A percentile compares a stretch with the other conserved stretches of the same genome.
Evolutionary conservation across 2,888 invertebrate species (phyloP).

Genomic region (Drosophila longiperda): DNA sequence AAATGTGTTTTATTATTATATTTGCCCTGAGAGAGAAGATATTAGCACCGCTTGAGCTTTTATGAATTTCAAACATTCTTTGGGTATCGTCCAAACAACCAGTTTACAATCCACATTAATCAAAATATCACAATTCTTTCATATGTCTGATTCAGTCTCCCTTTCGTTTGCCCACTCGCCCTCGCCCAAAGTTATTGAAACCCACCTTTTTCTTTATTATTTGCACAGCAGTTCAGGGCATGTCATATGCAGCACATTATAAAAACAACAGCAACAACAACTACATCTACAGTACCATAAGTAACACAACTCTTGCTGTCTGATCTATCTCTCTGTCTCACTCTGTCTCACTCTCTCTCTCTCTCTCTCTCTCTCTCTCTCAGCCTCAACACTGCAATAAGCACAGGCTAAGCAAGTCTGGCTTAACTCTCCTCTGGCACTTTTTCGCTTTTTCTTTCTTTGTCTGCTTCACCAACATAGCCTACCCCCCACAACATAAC

Average conservation of each 20-base stretch:
- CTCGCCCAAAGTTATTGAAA: slow-evolving; percentile 18
- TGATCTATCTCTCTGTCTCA: slow-evolving; percentile 22
- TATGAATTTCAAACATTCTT: not conserved
- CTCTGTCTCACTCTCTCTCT: not conserved
- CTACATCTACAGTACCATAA: slow-evolving; percentile 4
- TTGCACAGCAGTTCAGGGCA: slow-evolving; percentile 43
- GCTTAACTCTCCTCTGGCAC: slow-evolving; percentile 18
- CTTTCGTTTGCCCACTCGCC: slow-evolving; percentile 22
- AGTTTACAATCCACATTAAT: slow-evolving; percentile 18
- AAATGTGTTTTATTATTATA: not conserved
- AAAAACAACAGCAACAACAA: slow-evolving; percentile 23
- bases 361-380: not conserved
- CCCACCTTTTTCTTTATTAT: slow-evolving; percentile 27
- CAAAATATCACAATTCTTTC: slow-evolving; percentile 6
- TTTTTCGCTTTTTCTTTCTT: slow-evolving; percentile 12
- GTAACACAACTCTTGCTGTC: slow-evolving; percentile 34
- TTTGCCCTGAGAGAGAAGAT: not conserved
- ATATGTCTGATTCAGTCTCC: not conserved
- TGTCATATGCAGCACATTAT: slow-evolving; percentile 46
- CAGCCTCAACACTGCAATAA: slow-evolving; percentile 2
- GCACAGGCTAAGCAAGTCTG: slow-evolving; percentile 34
- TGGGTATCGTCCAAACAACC: not conserved
- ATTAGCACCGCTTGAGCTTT: not conserved
- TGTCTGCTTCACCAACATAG: not conserved
- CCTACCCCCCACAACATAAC: too few relatives aligned